Evolutionary conservation across 2,888 invertebrate genomes (phyloP), one percentile per base, ranked within the genome.

Genomic region (Nysson spinosus): DNA sequence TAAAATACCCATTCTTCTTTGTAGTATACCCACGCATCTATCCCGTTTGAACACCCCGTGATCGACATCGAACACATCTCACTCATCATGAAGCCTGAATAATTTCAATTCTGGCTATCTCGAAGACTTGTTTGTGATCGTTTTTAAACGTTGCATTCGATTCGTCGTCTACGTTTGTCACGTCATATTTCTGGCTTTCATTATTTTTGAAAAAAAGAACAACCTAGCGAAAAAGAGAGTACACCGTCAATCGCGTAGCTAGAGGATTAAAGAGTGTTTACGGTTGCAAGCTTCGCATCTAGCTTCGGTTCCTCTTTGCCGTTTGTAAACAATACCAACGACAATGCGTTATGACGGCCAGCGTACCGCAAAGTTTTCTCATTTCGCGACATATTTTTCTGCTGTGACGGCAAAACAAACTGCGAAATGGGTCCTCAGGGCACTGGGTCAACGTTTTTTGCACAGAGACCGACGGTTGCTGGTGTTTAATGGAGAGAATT

Each of bases 371-470:
- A 58, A 58, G 44, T 68, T 60, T 43, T 54, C 51, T 43, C 64
- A 60, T 51, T 56, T 55, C 28, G 50, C 58, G 34, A 20, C 35
- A n/a, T 50, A 51, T 30, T 47, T 63, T 58, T 68, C 26, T 28
- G 39, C 17, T 34, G 24, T 7, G 14, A 11, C 42, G 49, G 40
- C 30, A 43, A 55, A 51, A 62, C 54, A 63, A 68, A 37, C 50
- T 43, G 51, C 54, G 57, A 55, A 54, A 30, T 39, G 40, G 50
- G 46, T 68, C 63, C 46, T 49, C 32, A n/a, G 32, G 55, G 57
- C 51, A 64, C 37, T 69, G 51, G 58, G 69, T 55, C 51, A 68
- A 16, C 43, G 44, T 43, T 44, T 32, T 54, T 40, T n/a, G n/a
- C n/a, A 20, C 32, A 32, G 30, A 14, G 37, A 22, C 19, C 46